phyloP scores from a whole-genome alignment of 2,797 vertebrate genomes.

The Octomys mimax region DNA sequence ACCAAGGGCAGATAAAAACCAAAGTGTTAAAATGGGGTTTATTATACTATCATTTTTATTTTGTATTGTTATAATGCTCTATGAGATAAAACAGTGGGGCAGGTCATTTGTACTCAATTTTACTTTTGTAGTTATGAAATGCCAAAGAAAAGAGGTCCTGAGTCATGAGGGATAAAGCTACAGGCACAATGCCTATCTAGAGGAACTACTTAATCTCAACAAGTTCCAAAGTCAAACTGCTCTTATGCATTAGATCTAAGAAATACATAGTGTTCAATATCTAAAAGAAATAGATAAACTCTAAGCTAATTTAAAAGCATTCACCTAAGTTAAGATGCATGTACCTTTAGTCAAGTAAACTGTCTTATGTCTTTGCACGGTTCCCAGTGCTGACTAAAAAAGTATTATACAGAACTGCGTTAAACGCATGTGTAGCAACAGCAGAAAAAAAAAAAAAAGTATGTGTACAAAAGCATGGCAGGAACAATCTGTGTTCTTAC shows the following conservation, averaged over 20 bases:
- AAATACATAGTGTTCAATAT: slow-evolving; percentile 46
- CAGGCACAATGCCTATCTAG: not conserved
- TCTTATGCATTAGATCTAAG: not conserved
- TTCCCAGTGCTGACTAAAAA: slow-evolving; percentile 76
- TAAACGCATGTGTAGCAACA: not conserved
- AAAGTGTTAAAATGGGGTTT: not conserved
- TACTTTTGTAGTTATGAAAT: slow-evolving; percentile 28
- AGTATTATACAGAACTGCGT: not conserved
- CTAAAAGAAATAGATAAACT: slow-evolving; percentile 31
- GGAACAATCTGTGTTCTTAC: not conserved
- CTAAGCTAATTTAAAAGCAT: slow-evolving; percentile 14
- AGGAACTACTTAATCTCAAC: not conserved
- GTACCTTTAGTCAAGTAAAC: slow-evolving; percentile 96
- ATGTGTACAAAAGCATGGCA: not conserved
- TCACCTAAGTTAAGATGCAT: slow-evolving; percentile 94
- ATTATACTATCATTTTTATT: not conserved
- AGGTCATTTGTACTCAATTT: not conserved
- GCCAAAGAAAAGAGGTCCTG: not conserved
- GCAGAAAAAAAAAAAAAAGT: not conserved
- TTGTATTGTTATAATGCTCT: not conserved
- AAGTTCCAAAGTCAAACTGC: slow-evolving; percentile 19
- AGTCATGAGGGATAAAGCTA: not conserved
- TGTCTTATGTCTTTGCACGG: slow-evolving; percentile 92
- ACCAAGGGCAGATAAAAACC: not conserved
- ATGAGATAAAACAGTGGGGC: not conserved